Base-by-base conservation (phyloP, 2,797 vertebrate genomes). In the Falco concolor region DNA sequence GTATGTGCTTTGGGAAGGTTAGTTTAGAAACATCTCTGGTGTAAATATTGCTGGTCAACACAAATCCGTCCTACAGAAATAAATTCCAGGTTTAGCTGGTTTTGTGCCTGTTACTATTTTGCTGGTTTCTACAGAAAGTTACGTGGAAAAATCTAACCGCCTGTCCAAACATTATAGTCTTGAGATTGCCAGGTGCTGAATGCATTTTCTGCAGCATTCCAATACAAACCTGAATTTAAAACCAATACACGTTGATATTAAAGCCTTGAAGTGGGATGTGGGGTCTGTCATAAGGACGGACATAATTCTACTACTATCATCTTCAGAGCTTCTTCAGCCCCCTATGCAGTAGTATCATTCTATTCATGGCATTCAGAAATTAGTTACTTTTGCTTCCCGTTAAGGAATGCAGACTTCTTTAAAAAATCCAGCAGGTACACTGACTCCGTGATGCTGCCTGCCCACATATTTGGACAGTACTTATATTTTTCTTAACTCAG, bases 1-100 rank as follows among this genome's bases (percentile, higher is more conserved):
- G 79, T 91, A 87, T 92, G 69, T 78, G 36, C 82, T 94, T 90
- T 89, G 60, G 61, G 89, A 96, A 92, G 81, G 86, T 80, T 87
- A 65, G 61, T 89, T 97, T 76, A 92, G 64, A 91, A 91, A 84
- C 30, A 32, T 63, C 70, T 87, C 78, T 86, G 44, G 44, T 84
- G 70, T 87, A 90, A 95, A 63, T 75, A 89, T 57, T 9, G 0
- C 47, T 0, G 0, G 32, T 81, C 91, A 81, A 93, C 65, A 74
- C 77, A 92, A 77, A 91, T 65, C 61, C 49, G 54, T 69, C 60
- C 75, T 84, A 72, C 24, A 57, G 65, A 90, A 90, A 89, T 84
- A 79, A 53, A 84, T 90, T 90, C 67, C 34, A 69, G 36, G 61
- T 87, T 89, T 68, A 80, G 78, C 27, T 89, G 50, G 2, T 82